phyloP scores from a whole-genome alignment of 2,888 invertebrate genomes.

The Zygaena filipendulae region DNA sequence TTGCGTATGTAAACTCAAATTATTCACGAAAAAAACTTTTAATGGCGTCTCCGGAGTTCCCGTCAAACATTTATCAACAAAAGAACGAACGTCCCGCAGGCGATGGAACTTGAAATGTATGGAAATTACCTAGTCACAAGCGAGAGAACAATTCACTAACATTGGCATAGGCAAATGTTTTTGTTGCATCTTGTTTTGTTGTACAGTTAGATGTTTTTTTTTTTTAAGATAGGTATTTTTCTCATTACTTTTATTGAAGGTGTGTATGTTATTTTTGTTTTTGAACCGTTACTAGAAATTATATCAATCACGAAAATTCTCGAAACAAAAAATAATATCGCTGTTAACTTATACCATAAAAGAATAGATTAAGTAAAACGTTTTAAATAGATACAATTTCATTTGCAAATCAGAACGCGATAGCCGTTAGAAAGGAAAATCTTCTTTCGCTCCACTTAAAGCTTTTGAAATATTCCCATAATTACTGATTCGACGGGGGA shows the following conservation, averaged over 20 bases:
- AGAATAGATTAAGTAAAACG: slow-evolving; percentile 53
- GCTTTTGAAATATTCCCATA: slow-evolving; percentile 67
- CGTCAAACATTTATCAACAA: slow-evolving; percentile 70
- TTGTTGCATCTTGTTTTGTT: slow-evolving; percentile 63
- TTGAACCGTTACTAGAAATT: no score
- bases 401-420: slow-evolving; percentile 66
- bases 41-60: slow-evolving; percentile 68
- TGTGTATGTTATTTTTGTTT: slow-evolving; percentile 10
- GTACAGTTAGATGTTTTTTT: slow-evolving; percentile 8
- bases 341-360: no score
- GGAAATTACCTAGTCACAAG: slow-evolving; percentile 68
- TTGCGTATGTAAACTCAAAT: slow-evolving; percentile 69
- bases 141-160: slow-evolving; percentile 68
- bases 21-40: slow-evolving; percentile 70
- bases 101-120: slow-evolving; percentile 69
- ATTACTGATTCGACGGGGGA: slow-evolving; percentile 58
- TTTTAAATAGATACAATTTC: slow-evolving; percentile 57
- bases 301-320: no score
- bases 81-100: slow-evolving; percentile 69
- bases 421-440: slow-evolving; percentile 62
- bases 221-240: background rate
- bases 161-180: slow-evolving; percentile 65
- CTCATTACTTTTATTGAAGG: background rate
- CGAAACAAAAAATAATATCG: no score
- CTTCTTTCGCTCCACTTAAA: slow-evolving; percentile 62